Conservation (phyloP, 2,113 vertebrate genomes). For the Urocynchramus pylzowi region DNA sequence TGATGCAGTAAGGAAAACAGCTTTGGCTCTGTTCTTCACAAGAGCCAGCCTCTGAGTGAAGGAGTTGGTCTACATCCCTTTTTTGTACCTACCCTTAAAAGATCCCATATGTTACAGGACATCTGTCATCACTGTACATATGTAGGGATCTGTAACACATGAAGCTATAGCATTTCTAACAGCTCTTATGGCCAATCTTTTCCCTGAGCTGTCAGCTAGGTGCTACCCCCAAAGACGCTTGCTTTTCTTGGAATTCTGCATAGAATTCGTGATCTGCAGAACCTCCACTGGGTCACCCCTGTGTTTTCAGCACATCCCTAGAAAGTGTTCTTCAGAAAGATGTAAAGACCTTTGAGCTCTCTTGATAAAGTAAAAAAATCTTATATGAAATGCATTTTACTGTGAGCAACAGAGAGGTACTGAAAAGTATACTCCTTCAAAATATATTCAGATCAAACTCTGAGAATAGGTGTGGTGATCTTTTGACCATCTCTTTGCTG, state of each 20-base stretch:
- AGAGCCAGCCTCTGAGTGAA: not conserved
- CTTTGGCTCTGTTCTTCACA: not conserved
- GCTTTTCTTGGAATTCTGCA: not conserved
- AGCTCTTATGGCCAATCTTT: constrained; percentile 26
- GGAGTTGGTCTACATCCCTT: not conserved
- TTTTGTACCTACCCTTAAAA: constrained; percentile 30
- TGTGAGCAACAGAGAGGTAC: not conserved
- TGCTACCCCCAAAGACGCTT: not conserved
- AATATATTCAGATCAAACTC: not conserved
- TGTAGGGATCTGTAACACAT: constrained; percentile 31
- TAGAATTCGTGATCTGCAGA: not conserved
- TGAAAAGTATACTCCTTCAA: not conserved
- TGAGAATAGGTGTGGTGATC: not conserved
- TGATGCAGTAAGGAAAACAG: not conserved
- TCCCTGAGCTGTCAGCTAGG: constrained; percentile 29
- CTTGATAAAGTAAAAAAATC: not conserved
- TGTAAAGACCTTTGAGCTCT: not conserved
- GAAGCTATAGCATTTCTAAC: constrained; percentile 59
- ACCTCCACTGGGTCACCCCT: not conserved
- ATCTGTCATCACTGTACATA: constrained; percentile 66
- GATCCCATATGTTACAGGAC: constrained; percentile 53
- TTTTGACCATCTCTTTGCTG: not conserved
- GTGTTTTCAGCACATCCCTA: not conserved
- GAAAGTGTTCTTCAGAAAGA: not conserved
- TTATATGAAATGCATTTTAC: not conserved